Percentiles rank a stretch among this genome's conserved stretches.
Conservation (phyloP, 2,113 vertebrate genomes). For the Polyodon spathula region DNA sequence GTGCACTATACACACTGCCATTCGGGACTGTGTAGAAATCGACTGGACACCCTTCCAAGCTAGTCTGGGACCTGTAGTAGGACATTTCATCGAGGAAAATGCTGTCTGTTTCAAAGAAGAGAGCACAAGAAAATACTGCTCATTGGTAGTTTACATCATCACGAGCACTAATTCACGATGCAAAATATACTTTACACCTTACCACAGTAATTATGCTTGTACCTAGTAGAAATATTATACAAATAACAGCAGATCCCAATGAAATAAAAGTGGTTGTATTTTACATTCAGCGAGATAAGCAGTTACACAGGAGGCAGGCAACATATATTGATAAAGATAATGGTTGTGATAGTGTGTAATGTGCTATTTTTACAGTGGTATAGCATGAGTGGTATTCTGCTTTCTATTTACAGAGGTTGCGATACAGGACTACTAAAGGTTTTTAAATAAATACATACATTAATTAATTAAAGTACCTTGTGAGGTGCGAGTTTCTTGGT, state of each 20-base stretch:
- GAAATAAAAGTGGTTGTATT: too few species aligned
- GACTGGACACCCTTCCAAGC: slow-evolving; percentile 69
- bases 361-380: too few species aligned
- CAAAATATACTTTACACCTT: background rate
- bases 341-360: too few species aligned
- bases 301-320: too few species aligned
- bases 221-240: too few species aligned
- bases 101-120: slow-evolving; percentile 60
- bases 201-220: background rate
- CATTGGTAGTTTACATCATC: background rate
- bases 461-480: slow-evolving; percentile 63
- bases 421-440: too few species aligned
- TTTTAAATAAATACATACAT: slow-evolving; percentile 4
- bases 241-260: too few species aligned
- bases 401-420: too few species aligned
- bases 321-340: too few species aligned
- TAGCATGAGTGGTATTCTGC: too few species aligned
- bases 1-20: slow-evolving; percentile 87
- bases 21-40: slow-evolving; percentile 77
- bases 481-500: slow-evolving; percentile 87
- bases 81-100: slow-evolving; percentile 87
- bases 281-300: too few species aligned
- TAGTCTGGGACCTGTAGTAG: slow-evolving; percentile 85
- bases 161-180: background rate
- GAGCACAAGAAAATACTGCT: background rate